Base-by-base conservation (phyloP, 2,797 vertebrate species). In the Tachyglossus aculeatus region DNA sequence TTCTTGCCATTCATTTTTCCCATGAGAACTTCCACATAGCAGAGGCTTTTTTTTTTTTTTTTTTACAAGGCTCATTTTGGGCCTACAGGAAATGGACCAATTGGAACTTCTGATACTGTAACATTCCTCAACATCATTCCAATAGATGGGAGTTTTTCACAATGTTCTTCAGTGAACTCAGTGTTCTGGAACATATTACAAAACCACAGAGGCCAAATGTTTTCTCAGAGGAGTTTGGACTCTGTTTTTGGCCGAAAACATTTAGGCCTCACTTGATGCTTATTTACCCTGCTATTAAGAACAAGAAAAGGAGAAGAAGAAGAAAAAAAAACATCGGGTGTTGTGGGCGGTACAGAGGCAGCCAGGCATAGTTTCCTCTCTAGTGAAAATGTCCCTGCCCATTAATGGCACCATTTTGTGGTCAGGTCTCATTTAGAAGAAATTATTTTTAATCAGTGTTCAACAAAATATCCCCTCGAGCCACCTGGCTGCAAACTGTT, bases 381-480 rank as follows among this genome's bases (percentile, higher is more conserved):
- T 91, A 82, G 86, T 90, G 90, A 91, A 90, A 92, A 88, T 86
- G 77, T 85, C 86, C 82, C 86, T 88, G 82, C 84, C 86, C 85
- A 89, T 94, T 94, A 94, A 94, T 92, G 90, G 87, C 86, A 84
- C 82, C 87, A 88, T 93, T 94, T 88, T 94, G 92, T 93, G 93
- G 91, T 93, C 88, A 92, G 85, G 88, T 93, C 92, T 92, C 93
- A 91, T 93, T 94, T 92, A 93, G 91, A 91, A 93, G 91, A 93
- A 94, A 94, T 93, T 94, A 94, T 92, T 93, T 92, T 93, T 92
- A 94, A 94, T 93, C 90, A 91, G 91, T 85, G 82, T 88, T 92
- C 86, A 89, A 85, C 86, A 93, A 92, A 94, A 92, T 92, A 90
- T 83, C 85, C 62, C 81, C 92, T 88, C 87, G 91, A 94, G 94